Evolutionary conservation across 2,797 vertebrate genomes (phyloP).

Genomic region (Gambelia wislizenii): DNA sequence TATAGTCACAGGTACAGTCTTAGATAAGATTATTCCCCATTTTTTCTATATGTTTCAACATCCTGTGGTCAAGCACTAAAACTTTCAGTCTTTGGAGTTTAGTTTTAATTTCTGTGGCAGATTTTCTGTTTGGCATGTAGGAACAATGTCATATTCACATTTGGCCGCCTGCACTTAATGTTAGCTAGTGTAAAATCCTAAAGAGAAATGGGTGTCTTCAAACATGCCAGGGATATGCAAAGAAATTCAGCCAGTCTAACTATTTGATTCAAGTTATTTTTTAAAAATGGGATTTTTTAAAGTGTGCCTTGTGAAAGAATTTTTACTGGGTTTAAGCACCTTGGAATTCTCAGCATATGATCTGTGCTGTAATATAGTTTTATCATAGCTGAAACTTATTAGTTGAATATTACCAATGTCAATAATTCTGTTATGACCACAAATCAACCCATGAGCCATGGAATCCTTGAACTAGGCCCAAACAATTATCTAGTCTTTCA

Average conservation of each 20-base stretch:
- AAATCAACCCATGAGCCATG: not conserved
- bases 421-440: not conserved
- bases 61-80: not conserved
- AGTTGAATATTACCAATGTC: not conserved
- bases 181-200: not conserved
- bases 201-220: not conserved
- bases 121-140: not conserved
- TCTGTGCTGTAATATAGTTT: not conserved
- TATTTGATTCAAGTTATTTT: not conserved
- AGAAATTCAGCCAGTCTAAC: not conserved
- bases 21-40: constrained; percentile 12
- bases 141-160: not conserved
- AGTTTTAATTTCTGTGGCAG: not conserved
- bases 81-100: not conserved
- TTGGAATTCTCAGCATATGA: not conserved
- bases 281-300: not conserved
- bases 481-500: too few relatives aligned
- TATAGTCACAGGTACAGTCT: constrained; percentile 86
- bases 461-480: too few relatives aligned
- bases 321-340: not conserved
- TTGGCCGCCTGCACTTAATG: not conserved
- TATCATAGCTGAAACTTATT: not conserved
- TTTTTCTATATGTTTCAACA: not conserved
- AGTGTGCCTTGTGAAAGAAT: not conserved
- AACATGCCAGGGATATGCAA: not conserved